These are phyloP conservation scores for Zygaena filipendulae DNA, from an alignment of 2,888 invertebrate genomes.

Conservation along the genomic window DNA sequence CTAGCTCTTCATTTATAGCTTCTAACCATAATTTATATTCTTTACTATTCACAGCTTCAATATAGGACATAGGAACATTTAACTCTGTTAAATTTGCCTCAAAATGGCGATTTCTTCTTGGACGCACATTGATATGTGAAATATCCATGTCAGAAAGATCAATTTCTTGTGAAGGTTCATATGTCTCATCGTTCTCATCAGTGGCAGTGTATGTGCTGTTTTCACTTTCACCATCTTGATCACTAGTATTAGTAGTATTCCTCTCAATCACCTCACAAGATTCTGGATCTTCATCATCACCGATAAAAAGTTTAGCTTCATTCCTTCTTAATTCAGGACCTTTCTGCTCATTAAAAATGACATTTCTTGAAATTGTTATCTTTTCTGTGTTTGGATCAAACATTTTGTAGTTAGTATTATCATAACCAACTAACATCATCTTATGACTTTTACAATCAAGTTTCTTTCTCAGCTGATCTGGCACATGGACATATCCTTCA, in stretches of 20 bases:
- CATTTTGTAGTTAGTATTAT: constrained; percentile 23
- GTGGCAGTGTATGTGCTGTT: constrained; percentile 14
- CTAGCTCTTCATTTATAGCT: background rate
- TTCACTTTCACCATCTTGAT: too few species aligned
- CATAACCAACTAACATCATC: constrained; percentile 21
- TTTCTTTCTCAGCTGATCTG: constrained; percentile 13
- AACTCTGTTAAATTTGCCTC: constrained; percentile 2
- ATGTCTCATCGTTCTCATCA: constrained; percentile 11
- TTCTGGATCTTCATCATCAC: constrained; percentile 9
- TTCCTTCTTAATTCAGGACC: constrained; percentile 12
- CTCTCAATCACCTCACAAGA: too few species aligned
- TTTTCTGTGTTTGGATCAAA: constrained; percentile 15
- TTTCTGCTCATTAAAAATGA: constrained; percentile 20
- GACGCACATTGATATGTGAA: constrained; percentile 15
- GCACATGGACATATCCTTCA: constrained; percentile 15
- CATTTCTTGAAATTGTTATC: constrained; percentile 19
- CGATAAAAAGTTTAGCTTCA: constrained; percentile 10
- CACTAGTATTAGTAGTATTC: too few species aligned
- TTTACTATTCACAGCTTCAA: background rate
- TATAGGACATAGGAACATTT: background rate
- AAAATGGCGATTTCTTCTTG: constrained; percentile 12
- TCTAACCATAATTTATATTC: background rate
- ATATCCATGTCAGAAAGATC: too few species aligned
- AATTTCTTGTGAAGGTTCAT: too few species aligned
- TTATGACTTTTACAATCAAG: constrained; percentile 10